phyloP scores from a whole-genome alignment of 2,888 invertebrate genomes.

The Andrena haemorrhoa region DNA sequence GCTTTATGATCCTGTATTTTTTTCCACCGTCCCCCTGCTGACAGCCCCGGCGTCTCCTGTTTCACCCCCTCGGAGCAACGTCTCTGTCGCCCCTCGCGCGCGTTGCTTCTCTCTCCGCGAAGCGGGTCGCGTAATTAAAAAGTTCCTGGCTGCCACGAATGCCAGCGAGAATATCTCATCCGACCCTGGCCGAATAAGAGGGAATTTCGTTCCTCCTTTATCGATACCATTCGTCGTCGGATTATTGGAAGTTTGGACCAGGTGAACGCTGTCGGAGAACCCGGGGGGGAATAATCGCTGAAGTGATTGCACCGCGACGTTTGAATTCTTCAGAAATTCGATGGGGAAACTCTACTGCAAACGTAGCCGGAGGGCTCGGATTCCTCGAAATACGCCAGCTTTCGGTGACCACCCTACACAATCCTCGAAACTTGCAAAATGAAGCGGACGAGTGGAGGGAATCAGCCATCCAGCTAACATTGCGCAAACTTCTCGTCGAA shows the following conservation, averaged over 20 bases:
- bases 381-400: background rate
- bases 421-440: too few relatives aligned
- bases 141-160: slow-evolving; percentile 32
- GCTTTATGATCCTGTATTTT: slow-evolving; percentile 70
- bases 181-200: background rate
- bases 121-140: slow-evolving; percentile 68
- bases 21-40: slow-evolving; percentile 31
- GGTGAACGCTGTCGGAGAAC: background rate
- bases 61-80: background rate
- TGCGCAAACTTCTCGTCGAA: slow-evolving; percentile 9
- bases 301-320: slow-evolving; percentile 2
- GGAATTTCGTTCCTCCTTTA: slow-evolving; percentile 12
- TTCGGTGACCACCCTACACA: too few relatives aligned
- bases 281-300: slow-evolving; percentile 1
- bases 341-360: background rate
- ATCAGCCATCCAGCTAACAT: background rate
- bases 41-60: slow-evolving; percentile 1
- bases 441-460: too few relatives aligned
- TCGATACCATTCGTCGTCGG: slow-evolving; percentile 7
- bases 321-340: background rate
- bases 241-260: background rate
- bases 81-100: slow-evolving; percentile 11
- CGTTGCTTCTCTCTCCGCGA: slow-evolving; percentile 3
- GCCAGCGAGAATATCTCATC: slow-evolving; percentile 56
- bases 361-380: background rate